phyloP scores from a whole-genome alignment of 2,113 vertebrate genomes.

The Gila orcuttii region DNA sequence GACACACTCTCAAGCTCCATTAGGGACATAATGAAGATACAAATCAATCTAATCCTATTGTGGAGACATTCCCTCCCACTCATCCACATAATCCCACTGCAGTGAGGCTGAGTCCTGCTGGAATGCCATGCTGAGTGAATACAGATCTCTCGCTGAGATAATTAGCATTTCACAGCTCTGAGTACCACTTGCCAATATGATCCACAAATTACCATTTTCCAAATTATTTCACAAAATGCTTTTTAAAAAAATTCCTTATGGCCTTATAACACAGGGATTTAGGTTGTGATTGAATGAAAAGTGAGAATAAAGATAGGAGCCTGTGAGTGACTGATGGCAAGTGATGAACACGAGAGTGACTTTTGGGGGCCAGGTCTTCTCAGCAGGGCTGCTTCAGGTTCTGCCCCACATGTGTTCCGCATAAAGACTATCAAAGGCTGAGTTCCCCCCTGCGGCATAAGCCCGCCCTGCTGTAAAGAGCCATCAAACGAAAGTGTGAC shows the following conservation, averaged over 20 bases:
- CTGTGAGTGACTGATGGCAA: slow-evolving; percentile 20
- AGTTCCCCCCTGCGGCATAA: slow-evolving; percentile 55
- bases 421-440: slow-evolving; percentile 63
- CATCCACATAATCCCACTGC: slow-evolving; percentile 35
- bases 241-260: no score
- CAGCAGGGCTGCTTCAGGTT: slow-evolving; percentile 59
- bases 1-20: slow-evolving; percentile 42
- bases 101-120: slow-evolving; percentile 31
- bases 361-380: slow-evolving; percentile 48
- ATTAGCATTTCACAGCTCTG: slow-evolving; percentile 21
- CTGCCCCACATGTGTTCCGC: slow-evolving; percentile 61
- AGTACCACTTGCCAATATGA: neutral
- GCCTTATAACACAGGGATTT: neutral
- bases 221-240: neutral
- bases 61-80: slow-evolving; percentile 37
- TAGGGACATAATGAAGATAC: slow-evolving; percentile 50
- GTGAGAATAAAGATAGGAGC: neutral
- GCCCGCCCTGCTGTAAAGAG: slow-evolving; percentile 62
- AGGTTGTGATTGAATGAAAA: neutral
- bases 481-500: slow-evolving; percentile 65
- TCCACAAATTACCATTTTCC: neutral
- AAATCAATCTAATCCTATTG: slow-evolving; percentile 50
- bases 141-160: slow-evolving; percentile 16
- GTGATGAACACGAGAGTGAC: neutral
- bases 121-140: slow-evolving; percentile 27